These are phyloP conservation scores for Drosophila lacertosa DNA, from an alignment of 1,140 invertebrate species.

Conservation along the genomic window DNA sequence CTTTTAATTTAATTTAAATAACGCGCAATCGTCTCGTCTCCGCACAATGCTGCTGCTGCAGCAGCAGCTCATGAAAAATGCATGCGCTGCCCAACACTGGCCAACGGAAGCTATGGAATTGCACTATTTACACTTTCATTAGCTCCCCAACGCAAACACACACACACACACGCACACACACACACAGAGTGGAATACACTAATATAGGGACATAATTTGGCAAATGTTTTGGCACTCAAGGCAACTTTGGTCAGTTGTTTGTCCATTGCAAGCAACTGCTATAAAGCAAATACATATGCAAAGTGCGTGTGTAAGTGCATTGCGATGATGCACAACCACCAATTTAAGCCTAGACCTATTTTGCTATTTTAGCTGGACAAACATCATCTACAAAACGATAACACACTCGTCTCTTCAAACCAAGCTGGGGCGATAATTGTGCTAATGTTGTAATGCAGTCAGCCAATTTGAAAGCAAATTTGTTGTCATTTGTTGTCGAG, in stretches of 20 bases:
- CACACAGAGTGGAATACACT: neutral
- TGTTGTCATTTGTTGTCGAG: constrained; percentile 25
- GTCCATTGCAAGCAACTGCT: constrained; percentile 48
- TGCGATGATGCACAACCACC: constrained; percentile 17
- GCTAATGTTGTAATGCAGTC: constrained; percentile 51
- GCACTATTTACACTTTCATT: constrained; percentile 73
- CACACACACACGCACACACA: constrained; percentile 9
- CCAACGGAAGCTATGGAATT: constrained; percentile 13
- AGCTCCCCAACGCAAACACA: constrained; percentile 32
- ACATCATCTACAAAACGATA: constrained; percentile 60
- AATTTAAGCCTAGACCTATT: constrained; percentile 54
- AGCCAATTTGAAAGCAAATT: constrained; percentile 37
- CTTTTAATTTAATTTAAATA: constrained; percentile 82
- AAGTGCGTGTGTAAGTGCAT: constrained; percentile 11
- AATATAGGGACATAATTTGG: constrained; percentile 45
- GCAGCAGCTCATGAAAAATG: constrained; percentile 47
- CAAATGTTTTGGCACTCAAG: constrained; percentile 75
- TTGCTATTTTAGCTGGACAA: constrained; percentile 62
- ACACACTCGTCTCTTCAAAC: constrained; percentile 35
- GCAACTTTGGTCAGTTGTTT: constrained; percentile 56
- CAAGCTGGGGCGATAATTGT: constrained; percentile 44
- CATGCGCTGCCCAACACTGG: constrained; percentile 56
- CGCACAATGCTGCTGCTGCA: constrained; percentile 13
- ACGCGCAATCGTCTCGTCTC: constrained; percentile 37
- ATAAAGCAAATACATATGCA: constrained; percentile 50